phyloP scores from a whole-genome alignment of 2,797 vertebrate species.

The Mareca strepera region DNA sequence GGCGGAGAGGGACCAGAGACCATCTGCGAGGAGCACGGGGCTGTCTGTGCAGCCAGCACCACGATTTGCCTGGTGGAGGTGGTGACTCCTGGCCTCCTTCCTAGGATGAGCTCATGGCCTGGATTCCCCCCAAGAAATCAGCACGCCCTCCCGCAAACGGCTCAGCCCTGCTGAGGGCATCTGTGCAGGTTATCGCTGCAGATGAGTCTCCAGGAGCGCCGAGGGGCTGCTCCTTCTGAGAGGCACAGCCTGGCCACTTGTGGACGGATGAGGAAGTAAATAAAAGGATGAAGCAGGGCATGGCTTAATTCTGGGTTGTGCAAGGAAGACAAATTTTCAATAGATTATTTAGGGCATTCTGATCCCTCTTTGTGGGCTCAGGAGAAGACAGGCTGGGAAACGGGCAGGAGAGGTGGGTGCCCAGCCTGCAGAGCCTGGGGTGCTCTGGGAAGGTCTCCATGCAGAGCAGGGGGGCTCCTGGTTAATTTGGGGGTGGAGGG shows the following conservation, averaged over 20 bases:
- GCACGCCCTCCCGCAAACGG: neutral
- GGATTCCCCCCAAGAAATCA: slow-evolving; percentile 46
- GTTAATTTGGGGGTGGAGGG: neutral
- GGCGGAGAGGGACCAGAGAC: neutral
- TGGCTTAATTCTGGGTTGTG: neutral
- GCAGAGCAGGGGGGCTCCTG: neutral
- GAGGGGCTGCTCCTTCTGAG: neutral
- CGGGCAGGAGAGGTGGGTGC: neutral
- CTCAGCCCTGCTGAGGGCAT: slow-evolving; percentile 64
- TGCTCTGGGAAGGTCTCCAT: neutral
- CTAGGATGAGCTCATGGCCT: slow-evolving; percentile 27
- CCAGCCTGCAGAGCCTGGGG: neutral
- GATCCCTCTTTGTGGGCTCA: neutral
- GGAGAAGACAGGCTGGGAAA: neutral
- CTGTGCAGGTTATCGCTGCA: slow-evolving; percentile 42
- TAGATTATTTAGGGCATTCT: too few species aligned
- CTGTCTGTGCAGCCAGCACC: neutral
- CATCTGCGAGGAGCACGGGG: neutral
- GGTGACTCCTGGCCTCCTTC: slow-evolving; percentile 41
- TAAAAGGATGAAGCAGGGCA: neutral
- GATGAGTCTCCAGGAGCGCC: neutral
- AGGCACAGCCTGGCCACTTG: neutral
- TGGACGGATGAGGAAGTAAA: neutral
- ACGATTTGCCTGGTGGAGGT: neutral
- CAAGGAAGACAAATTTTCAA: neutral